Base-by-base conservation (phyloP, 2,113 vertebrate species). In the Pogona vitticeps region DNA sequence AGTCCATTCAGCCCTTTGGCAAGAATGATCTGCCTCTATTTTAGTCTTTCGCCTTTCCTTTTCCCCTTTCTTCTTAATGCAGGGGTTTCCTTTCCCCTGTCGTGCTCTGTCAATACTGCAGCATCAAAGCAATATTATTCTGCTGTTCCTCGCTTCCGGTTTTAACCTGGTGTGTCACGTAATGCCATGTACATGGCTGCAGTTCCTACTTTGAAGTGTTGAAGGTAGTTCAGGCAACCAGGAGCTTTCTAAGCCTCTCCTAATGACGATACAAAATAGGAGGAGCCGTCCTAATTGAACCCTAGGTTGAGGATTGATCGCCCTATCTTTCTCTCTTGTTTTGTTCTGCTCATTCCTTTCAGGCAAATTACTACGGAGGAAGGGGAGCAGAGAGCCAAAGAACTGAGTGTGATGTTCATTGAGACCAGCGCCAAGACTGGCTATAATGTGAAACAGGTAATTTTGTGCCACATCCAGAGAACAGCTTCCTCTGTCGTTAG, bases 351-450 rank as follows among this genome's bases (percentile, higher is more conserved):
- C 80, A 88, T 92, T 93, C 91, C 92, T 91, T 96, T 95, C 97
- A 98, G 98, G 97, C 98, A 98, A 97, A 98, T 98, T 96, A 98
- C 98, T 96, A 98, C 98, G 91, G 98, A 98, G 95, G 98, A 97
- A 95, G 98, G 98, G 59, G 98, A 98, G 92, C 98, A 98, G 96
- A 97, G 98, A 97, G 98, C 98, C 96, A 98, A 98, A 97, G 98
- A 98, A 96, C 97, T 98, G 95, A 98, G 98, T 94, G 98, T 98
- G 97, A 98, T 98, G 98, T 98, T 98, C 94, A 98, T 98, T 95
- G 98, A 98, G 97, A 98, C 98, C 96, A 98, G 98, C 92, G 98
- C 98, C 94, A 98, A 98, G 97, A 98, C 98, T 96, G 98, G 98
- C 89, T 98, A 98, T 97, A 98, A 98, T 95, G 98, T 98, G 90